A percentile compares a stretch with the other conserved stretches of the same genome.
Conservation (phyloP, 1,140 invertebrate genomes). For the Calosoma granatense region DNA sequence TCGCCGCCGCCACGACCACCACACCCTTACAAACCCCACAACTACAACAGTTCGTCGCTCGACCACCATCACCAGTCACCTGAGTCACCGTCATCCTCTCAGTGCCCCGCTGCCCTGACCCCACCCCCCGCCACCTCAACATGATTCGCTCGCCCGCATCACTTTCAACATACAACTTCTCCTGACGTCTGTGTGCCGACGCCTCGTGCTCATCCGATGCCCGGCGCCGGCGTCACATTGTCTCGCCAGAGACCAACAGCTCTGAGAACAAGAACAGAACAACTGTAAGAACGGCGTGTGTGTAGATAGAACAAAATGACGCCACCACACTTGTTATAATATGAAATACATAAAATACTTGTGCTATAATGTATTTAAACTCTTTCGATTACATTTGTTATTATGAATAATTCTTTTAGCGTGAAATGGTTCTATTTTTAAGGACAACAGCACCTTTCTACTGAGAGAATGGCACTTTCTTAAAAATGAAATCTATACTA, state of each 20-base stretch:
- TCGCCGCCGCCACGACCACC: no score
- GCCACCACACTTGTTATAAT: slow-evolving; percentile 2
- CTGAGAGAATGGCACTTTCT: slow-evolving; percentile 8
- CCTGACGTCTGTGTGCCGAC: background rate
- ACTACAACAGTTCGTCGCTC: no score
- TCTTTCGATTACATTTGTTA: slow-evolving; percentile 9
- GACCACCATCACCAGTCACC: no score
- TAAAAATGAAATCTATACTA: slow-evolving; percentile 7
- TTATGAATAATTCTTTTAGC: slow-evolving; percentile 8
- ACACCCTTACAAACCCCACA: no score
- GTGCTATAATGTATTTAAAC: slow-evolving; percentile 9
- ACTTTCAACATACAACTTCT: background rate
- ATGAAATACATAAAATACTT: background rate
- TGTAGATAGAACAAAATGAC: background rate
- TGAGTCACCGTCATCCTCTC: no score
- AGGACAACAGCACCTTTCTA: slow-evolving; percentile 7
- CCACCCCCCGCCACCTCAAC: background rate
- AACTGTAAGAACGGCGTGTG: background rate
- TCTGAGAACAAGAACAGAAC: background rate
- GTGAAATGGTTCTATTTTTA: slow-evolving; percentile 9
- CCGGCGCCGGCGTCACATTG: no score
- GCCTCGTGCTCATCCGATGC: no score
- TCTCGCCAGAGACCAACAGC: no score
- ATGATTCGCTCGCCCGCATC: background rate
- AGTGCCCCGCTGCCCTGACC: no score